A percentile compares a stretch with the other conserved stretches of the same genome.
phyloP scores from a whole-genome alignment of 2,888 invertebrate species.

The Caenorhabditis sinica region DNA sequence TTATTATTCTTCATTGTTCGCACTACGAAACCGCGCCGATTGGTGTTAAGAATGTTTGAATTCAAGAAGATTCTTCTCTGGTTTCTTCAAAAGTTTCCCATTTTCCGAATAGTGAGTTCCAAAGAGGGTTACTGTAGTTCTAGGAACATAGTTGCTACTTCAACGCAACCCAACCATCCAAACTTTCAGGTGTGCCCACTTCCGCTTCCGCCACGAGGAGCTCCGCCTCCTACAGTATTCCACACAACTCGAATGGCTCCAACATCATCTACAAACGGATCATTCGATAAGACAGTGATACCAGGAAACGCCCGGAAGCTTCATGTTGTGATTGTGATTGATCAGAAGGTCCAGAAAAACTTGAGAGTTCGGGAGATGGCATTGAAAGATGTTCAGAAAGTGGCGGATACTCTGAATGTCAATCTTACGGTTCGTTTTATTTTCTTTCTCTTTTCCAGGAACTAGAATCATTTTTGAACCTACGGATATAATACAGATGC shows the following conservation, averaged over 20 bases:
- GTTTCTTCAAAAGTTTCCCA: constrained; percentile 15
- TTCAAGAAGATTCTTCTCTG: neutral
- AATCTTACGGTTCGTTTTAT: constrained; percentile 76
- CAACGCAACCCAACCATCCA: neutral
- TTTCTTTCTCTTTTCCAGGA: neutral
- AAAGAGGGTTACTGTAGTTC: neutral
- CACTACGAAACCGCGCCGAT: neutral
- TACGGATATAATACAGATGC: too few relatives aligned
- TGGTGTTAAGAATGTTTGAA: constrained; percentile 13
- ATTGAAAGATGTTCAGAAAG: constrained; percentile 80
- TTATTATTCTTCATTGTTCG: constrained; percentile 22
- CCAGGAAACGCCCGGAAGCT: constrained; percentile 71
- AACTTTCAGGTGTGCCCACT: constrained; percentile 59
- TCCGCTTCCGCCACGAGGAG: constrained; percentile 64
- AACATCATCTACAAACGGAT: constrained; percentile 51
- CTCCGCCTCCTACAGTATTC: constrained; percentile 60
- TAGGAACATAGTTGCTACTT: neutral
- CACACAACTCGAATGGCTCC: constrained; percentile 51
- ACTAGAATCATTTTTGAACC: neutral
- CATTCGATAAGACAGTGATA: constrained; percentile 44
- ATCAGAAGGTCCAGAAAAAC: constrained; percentile 81
- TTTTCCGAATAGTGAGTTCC: constrained; percentile 9
- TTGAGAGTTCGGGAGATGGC: constrained; percentile 79
- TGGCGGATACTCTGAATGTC: constrained; percentile 81
- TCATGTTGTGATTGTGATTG: constrained; percentile 82